Percentiles rank a stretch among this genome's conserved stretches.
These are phyloP conservation scores for Rhingia rostrata DNA, from an alignment of 2,888 invertebrate genomes.

Conservation along the genomic window DNA sequence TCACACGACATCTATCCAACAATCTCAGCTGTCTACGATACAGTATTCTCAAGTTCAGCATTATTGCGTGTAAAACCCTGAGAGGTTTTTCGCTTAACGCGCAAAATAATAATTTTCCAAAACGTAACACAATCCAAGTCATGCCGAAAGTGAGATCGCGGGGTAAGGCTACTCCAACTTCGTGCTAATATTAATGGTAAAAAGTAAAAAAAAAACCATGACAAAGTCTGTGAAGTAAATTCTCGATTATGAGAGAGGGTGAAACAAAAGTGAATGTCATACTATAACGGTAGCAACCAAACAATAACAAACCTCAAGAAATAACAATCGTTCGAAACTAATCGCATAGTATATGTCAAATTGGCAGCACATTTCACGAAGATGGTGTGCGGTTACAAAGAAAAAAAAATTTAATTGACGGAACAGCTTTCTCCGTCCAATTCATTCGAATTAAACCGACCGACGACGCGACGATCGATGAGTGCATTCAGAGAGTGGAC, in stretches of 20 bases:
- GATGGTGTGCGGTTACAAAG: slow-evolving; percentile 7
- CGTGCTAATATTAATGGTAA: slow-evolving; percentile 57
- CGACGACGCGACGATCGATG: slow-evolving; percentile 38
- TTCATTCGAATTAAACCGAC: slow-evolving; percentile 38
- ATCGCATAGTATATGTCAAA: slow-evolving; percentile 17
- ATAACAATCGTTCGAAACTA: slow-evolving; percentile 20
- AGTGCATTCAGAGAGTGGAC: slow-evolving; percentile 30
- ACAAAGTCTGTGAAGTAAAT: slow-evolving; percentile 66
- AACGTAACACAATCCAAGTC: slow-evolving; percentile 63
- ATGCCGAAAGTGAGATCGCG: slow-evolving; percentile 45
- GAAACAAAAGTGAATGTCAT: slow-evolving; percentile 66
- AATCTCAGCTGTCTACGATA: neutral
- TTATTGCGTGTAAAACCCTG: slow-evolving; percentile 61
- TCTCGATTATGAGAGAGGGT: slow-evolving; percentile 7
- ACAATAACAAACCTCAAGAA: slow-evolving; percentile 39
- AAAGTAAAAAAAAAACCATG: slow-evolving; percentile 61
- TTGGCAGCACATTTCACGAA: neutral
- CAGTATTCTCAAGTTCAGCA: slow-evolving; percentile 67
- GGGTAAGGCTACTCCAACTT: slow-evolving; percentile 40
- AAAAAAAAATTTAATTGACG: slow-evolving; percentile 40
- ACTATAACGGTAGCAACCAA: neutral
- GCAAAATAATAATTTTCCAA: slow-evolving; percentile 51
- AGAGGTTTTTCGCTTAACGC: slow-evolving; percentile 44
- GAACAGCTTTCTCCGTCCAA: slow-evolving; percentile 57
- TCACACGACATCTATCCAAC: slow-evolving; percentile 20